Evolutionary conservation across 2,113 vertebrate genomes (phyloP).

Genomic region (Procapra przewalskii): DNA sequence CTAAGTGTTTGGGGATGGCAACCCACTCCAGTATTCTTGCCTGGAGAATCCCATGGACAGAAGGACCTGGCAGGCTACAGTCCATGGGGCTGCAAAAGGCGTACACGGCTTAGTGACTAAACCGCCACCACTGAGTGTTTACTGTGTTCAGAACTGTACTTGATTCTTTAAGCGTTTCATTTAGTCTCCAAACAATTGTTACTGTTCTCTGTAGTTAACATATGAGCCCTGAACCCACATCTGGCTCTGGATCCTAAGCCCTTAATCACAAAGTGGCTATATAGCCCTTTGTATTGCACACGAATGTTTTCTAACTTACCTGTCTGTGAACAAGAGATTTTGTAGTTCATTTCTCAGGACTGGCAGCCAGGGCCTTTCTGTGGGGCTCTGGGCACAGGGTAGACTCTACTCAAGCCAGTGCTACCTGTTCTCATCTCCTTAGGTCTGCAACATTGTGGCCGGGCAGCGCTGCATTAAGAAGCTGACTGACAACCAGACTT

Average conservation of each 20-base stretch:
- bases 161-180: neutral
- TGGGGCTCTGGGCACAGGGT: neutral
- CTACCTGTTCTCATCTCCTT: neutral
- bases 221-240: neutral
- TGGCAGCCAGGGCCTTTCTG: neutral
- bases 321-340: neutral
- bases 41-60: neutral
- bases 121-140: neutral
- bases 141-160: neutral
- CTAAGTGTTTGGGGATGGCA: neutral
- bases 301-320: neutral
- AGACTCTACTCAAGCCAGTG: neutral
- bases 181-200: neutral
- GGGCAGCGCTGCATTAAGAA: constrained; percentile 89
- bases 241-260: neutral
- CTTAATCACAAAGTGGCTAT: neutral
- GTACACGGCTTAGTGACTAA: neutral
- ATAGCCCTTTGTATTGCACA: neutral
- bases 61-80: neutral
- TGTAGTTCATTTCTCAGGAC: neutral
- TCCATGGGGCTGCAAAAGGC: neutral
- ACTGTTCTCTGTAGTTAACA: constrained; percentile 20
- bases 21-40: neutral
- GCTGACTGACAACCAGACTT: constrained; percentile 88
- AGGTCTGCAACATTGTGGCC: constrained; percentile 89